phyloP scores from a whole-genome alignment of 2,888 invertebrate genomes.

The Blastobasis lacticolella region DNA sequence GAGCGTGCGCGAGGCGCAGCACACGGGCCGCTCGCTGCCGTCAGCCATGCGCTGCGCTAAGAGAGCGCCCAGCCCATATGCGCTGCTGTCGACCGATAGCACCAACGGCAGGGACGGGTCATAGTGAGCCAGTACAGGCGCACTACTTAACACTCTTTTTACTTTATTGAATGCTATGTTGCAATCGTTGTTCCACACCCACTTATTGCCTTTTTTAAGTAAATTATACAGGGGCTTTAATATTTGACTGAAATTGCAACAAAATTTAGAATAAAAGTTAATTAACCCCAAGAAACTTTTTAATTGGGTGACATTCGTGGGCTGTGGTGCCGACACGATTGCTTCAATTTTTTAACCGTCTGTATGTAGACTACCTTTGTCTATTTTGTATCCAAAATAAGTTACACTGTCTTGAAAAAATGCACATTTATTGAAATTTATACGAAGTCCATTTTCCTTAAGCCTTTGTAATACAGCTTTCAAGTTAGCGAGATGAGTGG shows the following conservation, averaged over 20 bases:
- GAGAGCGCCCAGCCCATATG: not conserved
- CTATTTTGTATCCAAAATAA: slow-evolving; percentile 6
- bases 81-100: not conserved
- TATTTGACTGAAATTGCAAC: not conserved
- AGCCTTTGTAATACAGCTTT: slow-evolving; percentile 2
- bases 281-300: slow-evolving; percentile 5
- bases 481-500: not conserved
- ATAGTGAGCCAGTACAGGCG: not conserved
- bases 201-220: slow-evolving; percentile 1
- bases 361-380: slow-evolving; percentile 1
- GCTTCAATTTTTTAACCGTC: slow-evolving; percentile 4
- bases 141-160: too few species aligned
- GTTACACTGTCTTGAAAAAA: slow-evolving; percentile 6
- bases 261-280: slow-evolving; percentile 6
- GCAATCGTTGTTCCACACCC: not conserved
- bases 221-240: slow-evolving; percentile 2
- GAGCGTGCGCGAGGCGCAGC: not conserved
- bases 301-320: slow-evolving; percentile 2
- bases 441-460: not conserved
- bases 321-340: not conserved
- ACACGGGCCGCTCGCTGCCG: not conserved
- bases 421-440: slow-evolving; percentile 3
- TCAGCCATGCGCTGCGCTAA: not conserved
- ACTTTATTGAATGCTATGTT: too few species aligned
- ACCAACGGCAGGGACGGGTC: not conserved